Evolutionary conservation across 2,888 invertebrate species (phyloP).

Genomic region (Platycheirus rosarum): DNA sequence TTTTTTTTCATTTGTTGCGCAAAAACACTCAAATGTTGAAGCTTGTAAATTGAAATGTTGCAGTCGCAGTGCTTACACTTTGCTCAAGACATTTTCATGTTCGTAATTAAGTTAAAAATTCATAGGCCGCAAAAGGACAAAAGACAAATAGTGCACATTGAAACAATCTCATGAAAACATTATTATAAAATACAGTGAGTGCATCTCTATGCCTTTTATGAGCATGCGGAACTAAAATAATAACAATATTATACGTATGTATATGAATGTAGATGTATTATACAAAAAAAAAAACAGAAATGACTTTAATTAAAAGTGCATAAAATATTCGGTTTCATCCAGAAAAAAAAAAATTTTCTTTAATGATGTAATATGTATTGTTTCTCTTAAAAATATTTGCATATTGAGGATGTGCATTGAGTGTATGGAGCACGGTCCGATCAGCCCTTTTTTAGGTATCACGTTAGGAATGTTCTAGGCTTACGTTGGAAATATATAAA

Average conservation of each 20-base stretch:
- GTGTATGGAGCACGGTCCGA: no score
- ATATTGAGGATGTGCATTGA: no score
- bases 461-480: no score
- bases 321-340: conserved; percentile 27
- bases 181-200: conserved; percentile 11
- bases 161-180: conserved; percentile 22
- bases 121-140: conserved; percentile 27
- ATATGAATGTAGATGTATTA: not conserved
- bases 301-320: conserved; percentile 28
- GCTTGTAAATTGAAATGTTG: conserved; percentile 20
- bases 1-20: not conserved
- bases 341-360: conserved; percentile 19
- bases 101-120: conserved; percentile 45
- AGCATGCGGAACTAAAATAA: not conserved
- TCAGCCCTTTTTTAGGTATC: no score
- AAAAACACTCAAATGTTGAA: not conserved
- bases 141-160: conserved; percentile 17
- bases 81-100: conserved; percentile 13
- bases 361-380: conserved; percentile 6
- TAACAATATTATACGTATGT: conserved; percentile 12
- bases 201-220: not conserved
- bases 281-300: conserved; percentile 8
- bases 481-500: no score
- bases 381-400: no score
- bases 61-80: conserved; percentile 30